Evolutionary conservation across 2,113 vertebrate species (phyloP).

Genomic region (Saguinus midas): DNA sequence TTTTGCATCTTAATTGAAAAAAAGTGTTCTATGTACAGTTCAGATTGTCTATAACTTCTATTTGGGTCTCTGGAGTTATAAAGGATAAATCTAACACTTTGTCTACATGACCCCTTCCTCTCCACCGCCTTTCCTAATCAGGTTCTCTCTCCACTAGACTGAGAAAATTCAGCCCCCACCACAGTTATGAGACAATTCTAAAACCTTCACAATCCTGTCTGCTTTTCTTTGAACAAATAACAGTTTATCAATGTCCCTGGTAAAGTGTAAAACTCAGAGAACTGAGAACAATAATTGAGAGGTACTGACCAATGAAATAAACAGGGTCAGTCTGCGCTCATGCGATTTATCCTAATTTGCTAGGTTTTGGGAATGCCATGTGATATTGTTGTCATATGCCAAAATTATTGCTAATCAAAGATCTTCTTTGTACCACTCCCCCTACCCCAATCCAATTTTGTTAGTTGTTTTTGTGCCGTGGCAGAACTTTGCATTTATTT

Average conservation of each 20-base stretch:
- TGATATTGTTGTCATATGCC: neutral
- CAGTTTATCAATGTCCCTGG: neutral
- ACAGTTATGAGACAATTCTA: neutral
- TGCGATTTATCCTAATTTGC: neutral
- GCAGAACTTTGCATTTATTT: neutral
- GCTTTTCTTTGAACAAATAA: neutral
- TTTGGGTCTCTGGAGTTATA: neutral
- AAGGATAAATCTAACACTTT: neutral
- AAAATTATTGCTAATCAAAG: neutral
- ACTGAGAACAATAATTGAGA: neutral
- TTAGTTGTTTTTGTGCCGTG: neutral
- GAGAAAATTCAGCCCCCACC: neutral
- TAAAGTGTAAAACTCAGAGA: neutral
- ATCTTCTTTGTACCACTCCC: neutral
- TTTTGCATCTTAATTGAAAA: neutral
- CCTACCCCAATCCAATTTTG: neutral
- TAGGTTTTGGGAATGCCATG: neutral
- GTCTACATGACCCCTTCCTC: neutral
- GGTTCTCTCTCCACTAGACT: neutral
- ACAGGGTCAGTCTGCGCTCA: neutral
- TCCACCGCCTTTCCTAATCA: neutral
- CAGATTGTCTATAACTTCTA: neutral
- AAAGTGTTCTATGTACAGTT: neutral
- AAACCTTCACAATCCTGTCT: neutral
- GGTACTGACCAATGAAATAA: neutral